These are phyloP conservation scores for Drosophila sechellia DNA, from an alignment of 1,140 invertebrate genomes.

Conservation along the genomic window DNA sequence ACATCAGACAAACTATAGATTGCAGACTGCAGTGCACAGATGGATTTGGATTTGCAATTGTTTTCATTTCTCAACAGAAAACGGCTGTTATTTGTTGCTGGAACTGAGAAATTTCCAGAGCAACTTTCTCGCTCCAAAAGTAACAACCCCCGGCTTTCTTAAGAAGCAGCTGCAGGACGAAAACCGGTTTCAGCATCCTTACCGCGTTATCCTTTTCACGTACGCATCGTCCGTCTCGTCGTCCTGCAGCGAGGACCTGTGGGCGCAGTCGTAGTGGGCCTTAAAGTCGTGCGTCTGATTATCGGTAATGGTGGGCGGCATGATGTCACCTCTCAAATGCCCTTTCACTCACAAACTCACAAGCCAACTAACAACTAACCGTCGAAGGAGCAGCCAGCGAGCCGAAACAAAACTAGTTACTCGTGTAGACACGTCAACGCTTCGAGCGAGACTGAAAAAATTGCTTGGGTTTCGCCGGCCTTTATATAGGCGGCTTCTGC, in stretches of 20 bases:
- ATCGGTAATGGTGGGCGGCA: conserved; percentile 71
- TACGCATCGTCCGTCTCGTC: conserved; percentile 56
- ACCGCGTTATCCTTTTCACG: conserved; percentile 66
- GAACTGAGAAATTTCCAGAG: background rate
- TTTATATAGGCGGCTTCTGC: conserved; percentile 50
- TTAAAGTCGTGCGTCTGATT: conserved; percentile 63
- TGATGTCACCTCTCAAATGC: conserved; percentile 61
- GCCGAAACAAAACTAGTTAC: background rate
- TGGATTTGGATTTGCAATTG: conserved; percentile 4
- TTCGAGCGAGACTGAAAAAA: conserved; percentile 63
- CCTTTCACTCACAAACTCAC: conserved; percentile 24
- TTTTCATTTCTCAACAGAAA: background rate
- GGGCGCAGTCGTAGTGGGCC: conserved; percentile 47
- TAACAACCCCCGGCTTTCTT: conserved; percentile 17
- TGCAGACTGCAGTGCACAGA: conserved; percentile 18
- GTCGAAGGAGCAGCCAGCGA: conserved; percentile 1
- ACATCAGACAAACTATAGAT: conserved; percentile 22
- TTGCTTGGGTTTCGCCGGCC: conserved; percentile 6
- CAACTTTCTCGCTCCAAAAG: conserved; percentile 5
- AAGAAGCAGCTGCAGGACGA: conserved; percentile 22
- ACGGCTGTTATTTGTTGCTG: background rate
- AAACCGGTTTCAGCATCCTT: conserved; percentile 60
- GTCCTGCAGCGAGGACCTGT: conserved; percentile 53
- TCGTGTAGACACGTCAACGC: conserved; percentile 47
- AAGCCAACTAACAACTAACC: background rate